These are phyloP conservation scores for Sphenodon punctatus DNA, from an alignment of 2,797 vertebrate species.

Conservation along the genomic window DNA sequence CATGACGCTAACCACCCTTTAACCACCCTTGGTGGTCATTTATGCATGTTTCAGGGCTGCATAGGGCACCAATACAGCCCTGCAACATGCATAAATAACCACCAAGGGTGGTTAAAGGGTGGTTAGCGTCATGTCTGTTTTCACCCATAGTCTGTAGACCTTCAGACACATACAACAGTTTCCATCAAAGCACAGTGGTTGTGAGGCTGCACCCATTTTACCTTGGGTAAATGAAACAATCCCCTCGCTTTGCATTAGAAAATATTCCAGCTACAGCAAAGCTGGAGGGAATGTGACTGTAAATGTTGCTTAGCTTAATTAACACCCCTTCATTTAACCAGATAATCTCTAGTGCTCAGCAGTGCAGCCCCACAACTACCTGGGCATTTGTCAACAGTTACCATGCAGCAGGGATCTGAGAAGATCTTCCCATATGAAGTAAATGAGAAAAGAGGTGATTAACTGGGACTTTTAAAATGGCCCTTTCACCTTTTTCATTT, in stretches of 20 bases:
- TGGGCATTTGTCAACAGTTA: neutral
- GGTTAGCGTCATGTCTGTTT: no score
- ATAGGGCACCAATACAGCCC: no score
- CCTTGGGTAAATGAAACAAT: neutral
- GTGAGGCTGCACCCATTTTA: neutral
- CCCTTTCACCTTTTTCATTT: no score
- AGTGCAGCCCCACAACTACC: neutral
- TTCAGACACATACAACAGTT: neutral
- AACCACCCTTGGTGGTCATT: no score
- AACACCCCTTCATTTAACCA: neutral
- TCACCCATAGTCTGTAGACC: rapidly evolving
- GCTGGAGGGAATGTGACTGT: rapidly evolving
- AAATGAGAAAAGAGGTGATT: neutral
- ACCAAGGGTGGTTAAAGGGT: no score
- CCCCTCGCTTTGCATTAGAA: neutral
- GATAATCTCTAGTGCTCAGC: rapidly evolving
- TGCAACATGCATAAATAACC: no score
- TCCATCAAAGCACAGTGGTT: neutral
- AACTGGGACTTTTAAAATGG: neutral
- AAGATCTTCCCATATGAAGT: neutral
- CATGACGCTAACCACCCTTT: no score
- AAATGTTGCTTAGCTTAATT: neutral
- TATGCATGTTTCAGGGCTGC: no score
- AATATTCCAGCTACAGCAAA: neutral
- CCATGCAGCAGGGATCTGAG: neutral